Evolutionary conservation across 2,113 vertebrate species (phyloP), one percentile per base, ranked within the genome.

Genomic region (Apistogramma diplotaenia): DNA sequence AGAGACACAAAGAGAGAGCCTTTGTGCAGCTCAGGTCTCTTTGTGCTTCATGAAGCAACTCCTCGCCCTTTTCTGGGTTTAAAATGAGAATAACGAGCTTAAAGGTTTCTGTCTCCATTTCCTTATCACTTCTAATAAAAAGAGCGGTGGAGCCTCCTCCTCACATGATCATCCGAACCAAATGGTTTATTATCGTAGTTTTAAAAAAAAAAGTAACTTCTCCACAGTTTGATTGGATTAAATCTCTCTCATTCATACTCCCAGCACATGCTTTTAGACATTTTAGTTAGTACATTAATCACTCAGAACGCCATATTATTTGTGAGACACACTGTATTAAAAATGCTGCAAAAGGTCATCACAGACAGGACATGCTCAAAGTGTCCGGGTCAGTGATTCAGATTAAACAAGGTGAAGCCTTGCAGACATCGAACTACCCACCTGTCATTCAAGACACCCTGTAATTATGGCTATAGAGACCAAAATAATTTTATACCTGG

Each of bases 21-120:
- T 56, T 72, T 25, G 6, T 67, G 33, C 83, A 65, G 67, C 59
- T 74, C 58, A 57, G 57, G 62, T 87, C 85, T 91, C 55, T 80
- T 78, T 85, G 76, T 80, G 78, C 82, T 84, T 83, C 85, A 83
- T 85, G 76, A 55, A 33, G 74, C 35, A 6, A 74, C 58, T 62
- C 27, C 46, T 76, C 1, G 2, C 35, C 72, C 61, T 27, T 3
- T 51, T 65, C 43, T 57, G 59, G 8, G 54, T 75, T 40, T 62
- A 35, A 81, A 76, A 53, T 9, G 29, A 71, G 15, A 82, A 56
- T 29, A 27, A 71, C 18, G 15, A 37, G 23, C 19, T 56, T 53
- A 59, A 65, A 77, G 60, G 6, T 59, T 83, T 70, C 60, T 72
- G 67, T 72, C 5, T 6, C 56, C 31, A 21, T 71, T n/a, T 15